Base-by-base conservation (phyloP, 37 sponge, comb jelly and placozoan species). In the Bolinopsis microptera region DNA sequence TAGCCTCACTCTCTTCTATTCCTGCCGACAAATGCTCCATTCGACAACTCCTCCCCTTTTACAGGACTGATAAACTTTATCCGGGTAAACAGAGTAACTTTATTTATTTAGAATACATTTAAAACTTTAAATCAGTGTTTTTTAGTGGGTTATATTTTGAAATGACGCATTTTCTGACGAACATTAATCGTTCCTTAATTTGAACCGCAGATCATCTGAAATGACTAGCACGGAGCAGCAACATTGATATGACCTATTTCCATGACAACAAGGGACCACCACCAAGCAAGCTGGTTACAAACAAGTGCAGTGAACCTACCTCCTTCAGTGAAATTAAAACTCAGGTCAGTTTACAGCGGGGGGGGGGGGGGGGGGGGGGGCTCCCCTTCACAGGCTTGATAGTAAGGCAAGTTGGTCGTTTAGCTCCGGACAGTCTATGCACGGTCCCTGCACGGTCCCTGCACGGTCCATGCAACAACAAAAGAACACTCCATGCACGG, bases 231-330 rank as follows among this genome's bases (percentile, higher is more conserved):
- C 37, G 37, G 82, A 13, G 5, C 13, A 13, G 61, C 9, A 13
- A 48, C 61, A 48, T 33, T 23, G 82, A 35, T 37, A 80, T 35
- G 82, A 36, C 37, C 3, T 80, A 80, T 35, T 80, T 36, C 32
- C 82, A 80, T 22, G 82, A 80, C 38, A 35, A 80, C 82, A 80
- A 24, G 31, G 75, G 75, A n/a, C 75, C 75, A 2, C 75, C 75
- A 72, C 75, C 75, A 5, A n/a, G 5, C n/a, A 3, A n/a, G 2
- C 75, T 72, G 2, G 26, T 28, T 24, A 23, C 75, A 5, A 3
- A n/a, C 75, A 23, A 8, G 31, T 72, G 22, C 75, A 72, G 26
- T 21, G 13, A 5, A 48, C 13, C 61, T 5, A 48, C 61, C 61
- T 48, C 61, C 13, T 18, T 48, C 61, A 48, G 61, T 13, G 61